Conservation (phyloP, 53 echinoderm and acorn worm species). For the Hippasteria phrygiana region DNA sequence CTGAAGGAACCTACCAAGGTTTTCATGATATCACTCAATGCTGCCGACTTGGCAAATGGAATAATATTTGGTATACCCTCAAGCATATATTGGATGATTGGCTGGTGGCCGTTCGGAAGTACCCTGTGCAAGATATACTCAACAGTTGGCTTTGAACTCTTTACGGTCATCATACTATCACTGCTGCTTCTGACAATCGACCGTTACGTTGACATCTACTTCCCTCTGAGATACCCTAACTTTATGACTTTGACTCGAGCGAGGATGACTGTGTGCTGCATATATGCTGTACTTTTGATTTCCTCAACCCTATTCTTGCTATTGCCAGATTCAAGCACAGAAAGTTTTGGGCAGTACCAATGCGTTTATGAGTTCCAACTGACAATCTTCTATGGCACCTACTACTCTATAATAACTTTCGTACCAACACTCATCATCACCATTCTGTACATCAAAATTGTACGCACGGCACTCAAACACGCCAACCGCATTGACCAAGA, state of each 20-base stretch:
- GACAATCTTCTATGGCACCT: background rate
- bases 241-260: conserved; percentile 2
- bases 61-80: background rate
- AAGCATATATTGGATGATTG: background rate
- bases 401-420: background rate
- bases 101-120: background rate
- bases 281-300: background rate
- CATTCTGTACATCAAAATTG: conserved; percentile 28
- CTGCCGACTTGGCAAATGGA: background rate
- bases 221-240: conserved; percentile 15
- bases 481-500: background rate
- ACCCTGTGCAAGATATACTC: background rate
- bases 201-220: conserved; percentile 3
- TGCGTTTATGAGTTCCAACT: no score
- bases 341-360: no score
- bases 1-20: conserved; percentile 29
- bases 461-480: conserved; percentile 18
- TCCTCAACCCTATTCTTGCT: background rate
- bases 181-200: conserved; percentile 16
- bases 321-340: background rate
- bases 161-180: background rate
- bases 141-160: background rate
- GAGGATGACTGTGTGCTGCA: background rate
- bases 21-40: conserved; percentile 33
- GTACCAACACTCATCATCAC: conserved; percentile 5